Evolutionary conservation across 2,888 invertebrate species (phyloP).

Genomic region (Drosophila acutilabella): DNA sequence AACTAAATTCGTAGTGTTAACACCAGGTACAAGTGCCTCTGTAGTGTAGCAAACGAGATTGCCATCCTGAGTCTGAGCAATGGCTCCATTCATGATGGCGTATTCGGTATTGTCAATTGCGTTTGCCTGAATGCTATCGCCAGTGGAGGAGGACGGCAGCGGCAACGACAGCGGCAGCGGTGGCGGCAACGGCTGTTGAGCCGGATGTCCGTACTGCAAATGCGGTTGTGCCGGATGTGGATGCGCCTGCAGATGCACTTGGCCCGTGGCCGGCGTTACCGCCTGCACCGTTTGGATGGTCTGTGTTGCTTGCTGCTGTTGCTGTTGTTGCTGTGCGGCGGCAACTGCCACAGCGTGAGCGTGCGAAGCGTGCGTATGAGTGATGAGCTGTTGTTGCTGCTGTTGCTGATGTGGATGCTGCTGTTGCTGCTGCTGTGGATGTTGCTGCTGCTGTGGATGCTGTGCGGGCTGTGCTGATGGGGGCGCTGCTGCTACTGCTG

Average conservation of each 20-base stretch:
- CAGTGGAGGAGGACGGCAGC: constrained; percentile 43
- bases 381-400: constrained; percentile 62
- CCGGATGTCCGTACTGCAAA: constrained; percentile 69
- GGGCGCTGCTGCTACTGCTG: constrained; percentile 62
- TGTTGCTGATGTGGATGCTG: constrained; percentile 48
- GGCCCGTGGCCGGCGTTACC: constrained; percentile 53
- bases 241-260: constrained; percentile 47
- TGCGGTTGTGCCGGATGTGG: constrained; percentile 57
- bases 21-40: constrained; percentile 74
- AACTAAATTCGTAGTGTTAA: constrained; percentile 81
- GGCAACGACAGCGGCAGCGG: constrained; percentile 34
- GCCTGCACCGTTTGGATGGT: constrained; percentile 70
- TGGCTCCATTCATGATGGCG: constrained; percentile 83
- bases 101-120: constrained; percentile 81
- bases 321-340: constrained; percentile 64
- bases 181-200: constrained; percentile 34
- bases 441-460: constrained; percentile 47
- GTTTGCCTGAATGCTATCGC: constrained; percentile 49
- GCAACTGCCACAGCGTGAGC: constrained; percentile 61
- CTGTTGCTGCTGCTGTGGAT: constrained; percentile 45
- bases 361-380: constrained; percentile 63
- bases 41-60: constrained; percentile 79
- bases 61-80: constrained; percentile 82
- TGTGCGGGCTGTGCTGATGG: constrained; percentile 58
- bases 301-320: constrained; percentile 59